phyloP scores from a whole-genome alignment of 2,113 vertebrate genomes.

The Cathartes aura region DNA sequence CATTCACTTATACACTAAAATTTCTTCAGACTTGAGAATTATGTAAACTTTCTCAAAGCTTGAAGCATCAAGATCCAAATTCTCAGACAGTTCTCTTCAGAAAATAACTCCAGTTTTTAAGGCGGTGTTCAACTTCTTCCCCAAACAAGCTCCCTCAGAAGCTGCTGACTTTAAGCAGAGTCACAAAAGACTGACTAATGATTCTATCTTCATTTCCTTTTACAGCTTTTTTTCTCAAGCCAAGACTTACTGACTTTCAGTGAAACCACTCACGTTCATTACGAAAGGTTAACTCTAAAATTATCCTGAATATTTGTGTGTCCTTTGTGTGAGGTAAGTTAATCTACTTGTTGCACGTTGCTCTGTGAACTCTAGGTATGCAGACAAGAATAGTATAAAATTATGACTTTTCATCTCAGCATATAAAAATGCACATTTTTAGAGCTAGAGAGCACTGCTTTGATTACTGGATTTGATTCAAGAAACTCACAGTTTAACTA shows the following conservation, averaged over 20 bases:
- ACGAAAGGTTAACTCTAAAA: not conserved
- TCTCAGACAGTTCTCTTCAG: not conserved
- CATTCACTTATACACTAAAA: slow-evolving; percentile 6
- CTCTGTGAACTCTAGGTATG: not conserved
- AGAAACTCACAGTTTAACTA: not conserved
- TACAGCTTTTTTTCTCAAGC: not conserved
- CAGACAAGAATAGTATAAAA: not conserved
- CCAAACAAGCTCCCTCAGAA: not conserved
- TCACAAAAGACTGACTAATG: not conserved
- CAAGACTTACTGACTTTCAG: not conserved
- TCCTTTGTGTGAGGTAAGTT: not conserved
- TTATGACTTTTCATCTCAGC: not conserved
- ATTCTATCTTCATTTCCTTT: not conserved
- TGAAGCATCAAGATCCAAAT: not conserved
- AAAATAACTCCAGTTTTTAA: not conserved
- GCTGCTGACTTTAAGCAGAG: not conserved
- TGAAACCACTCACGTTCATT: not conserved
- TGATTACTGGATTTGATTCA: not conserved
- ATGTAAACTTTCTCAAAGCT: slow-evolving; percentile 19
- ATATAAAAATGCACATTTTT: not conserved
- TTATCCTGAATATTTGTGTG: not conserved
- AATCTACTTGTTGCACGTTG: not conserved
- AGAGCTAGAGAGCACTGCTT: not conserved
- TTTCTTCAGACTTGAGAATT: not conserved
- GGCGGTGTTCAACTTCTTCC: not conserved